Evolutionary conservation across 2,797 vertebrate species (phyloP).

Genomic region (Propithecus deckenii): DNA sequence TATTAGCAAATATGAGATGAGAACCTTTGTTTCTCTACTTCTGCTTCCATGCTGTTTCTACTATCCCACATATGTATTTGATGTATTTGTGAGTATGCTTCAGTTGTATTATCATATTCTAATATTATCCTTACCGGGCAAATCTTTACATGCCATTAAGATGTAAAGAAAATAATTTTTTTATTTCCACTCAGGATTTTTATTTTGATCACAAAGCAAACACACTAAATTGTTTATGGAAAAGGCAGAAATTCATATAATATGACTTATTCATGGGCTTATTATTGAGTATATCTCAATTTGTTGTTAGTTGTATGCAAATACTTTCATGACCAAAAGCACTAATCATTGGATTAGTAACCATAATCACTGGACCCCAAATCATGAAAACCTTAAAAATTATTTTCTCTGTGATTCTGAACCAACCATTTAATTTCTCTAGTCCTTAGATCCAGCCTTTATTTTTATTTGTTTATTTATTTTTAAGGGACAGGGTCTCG

Average conservation of each 20-base stretch:
- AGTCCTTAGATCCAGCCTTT: no score
- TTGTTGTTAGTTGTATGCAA: no score
- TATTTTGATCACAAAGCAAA: neutral
- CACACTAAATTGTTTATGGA: neutral
- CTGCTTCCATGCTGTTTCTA: neutral
- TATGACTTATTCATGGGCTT: neutral
- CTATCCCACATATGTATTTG: neutral
- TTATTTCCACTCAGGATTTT: neutral
- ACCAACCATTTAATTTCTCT: no score
- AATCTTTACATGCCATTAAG: neutral
- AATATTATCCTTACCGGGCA: neutral
- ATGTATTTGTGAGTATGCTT: neutral
- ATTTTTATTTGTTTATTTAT: no score
- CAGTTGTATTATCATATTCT: neutral
- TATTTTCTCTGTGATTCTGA: no score
- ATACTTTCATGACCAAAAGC: no score
- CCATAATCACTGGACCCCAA: no score
- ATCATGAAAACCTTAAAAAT: no score
- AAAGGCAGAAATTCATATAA: neutral
- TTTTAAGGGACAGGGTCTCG: no score
- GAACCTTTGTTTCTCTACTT: neutral
- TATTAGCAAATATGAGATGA: neutral
- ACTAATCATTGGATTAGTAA: no score
- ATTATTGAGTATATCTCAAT: neutral
- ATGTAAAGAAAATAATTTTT: neutral